Evolutionary conservation across 2,113 vertebrate genomes (phyloP).

Genomic region (Marcusenius ussheri): DNA sequence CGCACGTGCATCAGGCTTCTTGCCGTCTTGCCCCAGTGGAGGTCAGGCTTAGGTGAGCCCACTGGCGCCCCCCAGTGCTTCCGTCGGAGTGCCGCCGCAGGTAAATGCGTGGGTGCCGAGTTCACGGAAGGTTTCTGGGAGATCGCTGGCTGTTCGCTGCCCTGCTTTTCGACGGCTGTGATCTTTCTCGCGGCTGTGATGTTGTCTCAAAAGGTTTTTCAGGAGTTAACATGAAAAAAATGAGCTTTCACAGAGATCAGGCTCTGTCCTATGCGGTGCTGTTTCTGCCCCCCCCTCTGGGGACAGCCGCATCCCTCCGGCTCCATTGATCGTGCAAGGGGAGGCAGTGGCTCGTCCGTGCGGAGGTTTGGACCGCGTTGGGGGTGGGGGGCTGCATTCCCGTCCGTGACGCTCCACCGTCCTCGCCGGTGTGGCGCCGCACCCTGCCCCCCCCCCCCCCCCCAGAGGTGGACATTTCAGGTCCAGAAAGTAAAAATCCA

Average conservation of each 20-base stretch:
- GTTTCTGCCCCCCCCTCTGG: neutral
- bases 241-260: neutral
- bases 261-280: neutral
- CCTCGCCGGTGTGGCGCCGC: neutral
- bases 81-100: neutral
- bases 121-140: neutral
- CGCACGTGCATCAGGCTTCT: neutral
- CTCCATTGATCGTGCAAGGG: neutral
- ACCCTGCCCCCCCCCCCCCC: neutral
- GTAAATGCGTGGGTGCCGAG: neutral
- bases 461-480: too few species aligned
- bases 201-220: neutral
- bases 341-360: neutral
- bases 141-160: neutral
- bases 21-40: neutral
- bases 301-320: neutral
- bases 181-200: neutral
- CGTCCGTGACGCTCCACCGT: neutral
- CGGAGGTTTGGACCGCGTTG: neutral
- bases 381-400: neutral
- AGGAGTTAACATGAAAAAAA: neutral
- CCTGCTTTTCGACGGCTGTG: neutral
- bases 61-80: neutral
- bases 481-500: too few species aligned
- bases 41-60: neutral